These are phyloP conservation scores for Anaspis maculata DNA, from an alignment of 2,888 invertebrate genomes.

Conservation along the genomic window DNA sequence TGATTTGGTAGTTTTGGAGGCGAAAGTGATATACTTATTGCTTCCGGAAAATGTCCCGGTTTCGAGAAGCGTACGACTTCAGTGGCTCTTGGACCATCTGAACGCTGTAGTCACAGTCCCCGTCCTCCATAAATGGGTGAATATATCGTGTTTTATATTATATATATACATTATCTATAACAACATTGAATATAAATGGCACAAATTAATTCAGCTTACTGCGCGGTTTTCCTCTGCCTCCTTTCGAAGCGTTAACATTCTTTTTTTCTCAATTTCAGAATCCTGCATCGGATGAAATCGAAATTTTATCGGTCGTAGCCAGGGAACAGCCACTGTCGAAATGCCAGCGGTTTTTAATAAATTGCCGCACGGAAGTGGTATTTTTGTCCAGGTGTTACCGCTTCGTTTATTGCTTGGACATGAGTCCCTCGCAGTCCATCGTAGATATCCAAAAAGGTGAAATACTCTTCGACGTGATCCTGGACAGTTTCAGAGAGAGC, in stretches of 20 bases:
- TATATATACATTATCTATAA: background rate
- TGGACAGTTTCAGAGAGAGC: constrained; percentile 47
- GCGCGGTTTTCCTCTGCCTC: background rate
- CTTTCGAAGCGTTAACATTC: no score
- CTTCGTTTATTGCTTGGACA: constrained; percentile 66
- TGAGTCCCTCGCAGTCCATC: constrained; percentile 67
- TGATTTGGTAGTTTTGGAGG: constrained; percentile 44
- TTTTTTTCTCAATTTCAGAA: constrained; percentile 32
- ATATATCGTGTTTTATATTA: constrained; percentile 12
- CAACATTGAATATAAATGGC: constrained; percentile 5
- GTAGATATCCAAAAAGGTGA: constrained; percentile 56
- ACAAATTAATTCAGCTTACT: background rate
- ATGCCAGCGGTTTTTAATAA: constrained; percentile 46
- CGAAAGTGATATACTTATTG: constrained; percentile 55
- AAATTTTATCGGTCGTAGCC: constrained; percentile 56
- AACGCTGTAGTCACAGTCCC: constrained; percentile 51
- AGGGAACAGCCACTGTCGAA: constrained; percentile 41
- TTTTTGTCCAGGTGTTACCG: constrained; percentile 64
- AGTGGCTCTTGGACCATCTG: constrained; percentile 65
- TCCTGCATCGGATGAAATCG: constrained; percentile 49
- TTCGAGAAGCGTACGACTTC: constrained; percentile 62
- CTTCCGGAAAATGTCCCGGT: constrained; percentile 64
- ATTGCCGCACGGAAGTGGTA: constrained; percentile 51
- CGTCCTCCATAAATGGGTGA: constrained; percentile 32
- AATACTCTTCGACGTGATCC: constrained; percentile 54